Conservation (phyloP, 2,888 invertebrate species). For the Pachydiplax longipennis region DNA sequence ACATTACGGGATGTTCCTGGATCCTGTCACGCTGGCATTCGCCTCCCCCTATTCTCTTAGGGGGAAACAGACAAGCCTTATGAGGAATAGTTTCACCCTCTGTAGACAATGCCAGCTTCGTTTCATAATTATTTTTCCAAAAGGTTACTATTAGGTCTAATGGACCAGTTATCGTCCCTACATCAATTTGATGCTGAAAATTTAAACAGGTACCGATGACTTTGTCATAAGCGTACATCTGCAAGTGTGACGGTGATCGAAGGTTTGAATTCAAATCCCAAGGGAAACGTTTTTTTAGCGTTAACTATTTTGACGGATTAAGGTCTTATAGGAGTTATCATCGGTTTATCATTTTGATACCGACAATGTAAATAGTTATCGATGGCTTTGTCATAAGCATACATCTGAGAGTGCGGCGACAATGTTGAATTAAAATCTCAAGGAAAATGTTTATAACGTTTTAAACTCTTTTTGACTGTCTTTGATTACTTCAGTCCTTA, state of each 20-base stretch:
- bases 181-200: neutral
- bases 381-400: too few species aligned
- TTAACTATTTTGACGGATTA: too few species aligned
- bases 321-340: too few species aligned
- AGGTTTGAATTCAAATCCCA: neutral
- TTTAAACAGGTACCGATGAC: neutral
- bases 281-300: neutral
- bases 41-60: neutral
- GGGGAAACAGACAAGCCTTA: neutral
- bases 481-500: too few species aligned
- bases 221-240: neutral
- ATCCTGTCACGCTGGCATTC: neutral
- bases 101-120: neutral
- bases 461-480: too few species aligned
- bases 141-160: neutral
- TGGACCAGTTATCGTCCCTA: neutral
- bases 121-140: neutral
- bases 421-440: too few species aligned
- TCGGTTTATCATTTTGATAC: too few species aligned
- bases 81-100: neutral
- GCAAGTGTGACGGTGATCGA: neutral
- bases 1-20: constrained; percentile 4
- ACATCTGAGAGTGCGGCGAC: too few species aligned
- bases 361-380: too few species aligned
- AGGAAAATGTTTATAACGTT: too few species aligned